Evolutionary conservation across 2,797 vertebrate genomes (phyloP).

Genomic region (Anisognathus igniventris): DNA sequence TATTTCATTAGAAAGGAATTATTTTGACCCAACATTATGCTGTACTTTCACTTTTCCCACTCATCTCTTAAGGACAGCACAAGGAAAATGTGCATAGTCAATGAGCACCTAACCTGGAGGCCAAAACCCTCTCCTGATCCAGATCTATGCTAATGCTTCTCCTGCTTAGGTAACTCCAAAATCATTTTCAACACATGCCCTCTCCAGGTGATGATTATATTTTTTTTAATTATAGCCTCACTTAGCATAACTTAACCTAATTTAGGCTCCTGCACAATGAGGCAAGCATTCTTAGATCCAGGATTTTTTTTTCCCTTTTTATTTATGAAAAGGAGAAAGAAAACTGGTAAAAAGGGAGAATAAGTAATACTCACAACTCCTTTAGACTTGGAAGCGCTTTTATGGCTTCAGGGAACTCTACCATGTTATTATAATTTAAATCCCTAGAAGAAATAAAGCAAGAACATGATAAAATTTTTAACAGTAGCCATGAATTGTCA

Average conservation of each 20-base stretch:
- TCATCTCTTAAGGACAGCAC: background rate
- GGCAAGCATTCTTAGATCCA: background rate
- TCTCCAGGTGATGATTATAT: background rate
- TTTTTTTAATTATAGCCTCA: constrained; percentile 18
- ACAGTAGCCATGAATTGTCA: background rate
- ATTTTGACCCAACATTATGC: background rate
- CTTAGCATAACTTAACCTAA: constrained; percentile 11
- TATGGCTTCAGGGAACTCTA: constrained; percentile 91
- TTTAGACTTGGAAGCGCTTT: constrained; percentile 91
- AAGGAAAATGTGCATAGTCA: background rate
- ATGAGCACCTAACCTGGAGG: background rate
- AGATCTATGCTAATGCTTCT: background rate
- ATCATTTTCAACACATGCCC: background rate
- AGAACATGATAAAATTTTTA: background rate
- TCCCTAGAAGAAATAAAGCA: constrained; percentile 79
- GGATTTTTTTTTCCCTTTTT: background rate
- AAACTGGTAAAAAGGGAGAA: background rate
- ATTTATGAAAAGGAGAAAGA: background rate
- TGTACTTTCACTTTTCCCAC: background rate
- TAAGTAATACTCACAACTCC: constrained; percentile 89
- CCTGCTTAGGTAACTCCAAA: background rate
- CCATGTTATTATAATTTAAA: constrained; percentile 95
- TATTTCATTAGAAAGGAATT: background rate
- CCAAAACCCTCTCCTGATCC: background rate
- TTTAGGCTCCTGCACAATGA: background rate